These are phyloP conservation scores for Vanessa tameamea DNA, from an alignment of 1,140 invertebrate genomes.

Conservation along the genomic window DNA sequence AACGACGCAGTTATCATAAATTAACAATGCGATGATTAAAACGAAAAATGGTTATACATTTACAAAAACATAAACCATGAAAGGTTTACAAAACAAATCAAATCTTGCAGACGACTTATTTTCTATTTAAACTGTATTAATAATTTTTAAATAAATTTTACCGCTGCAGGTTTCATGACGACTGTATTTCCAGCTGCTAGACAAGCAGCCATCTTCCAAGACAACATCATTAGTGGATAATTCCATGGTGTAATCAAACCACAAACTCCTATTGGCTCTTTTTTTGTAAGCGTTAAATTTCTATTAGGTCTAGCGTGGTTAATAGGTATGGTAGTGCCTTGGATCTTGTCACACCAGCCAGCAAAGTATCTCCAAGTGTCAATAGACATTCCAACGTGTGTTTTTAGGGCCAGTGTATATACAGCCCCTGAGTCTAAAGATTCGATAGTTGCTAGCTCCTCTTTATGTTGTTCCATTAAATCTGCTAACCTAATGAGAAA, in stretches of 20 bases:
- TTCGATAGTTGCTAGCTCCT: conserved; percentile 96
- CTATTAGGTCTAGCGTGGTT: conserved; percentile 93
- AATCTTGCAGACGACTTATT: too few relatives aligned
- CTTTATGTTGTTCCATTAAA: conserved; percentile 95
- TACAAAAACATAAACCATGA: too few relatives aligned
- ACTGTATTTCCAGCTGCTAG: conserved; percentile 96
- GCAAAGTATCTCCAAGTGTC: conserved; percentile 96
- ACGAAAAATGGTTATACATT: too few relatives aligned
- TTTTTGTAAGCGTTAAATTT: conserved; percentile 93
- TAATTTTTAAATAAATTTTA: conserved; percentile 39
- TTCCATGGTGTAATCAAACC: conserved; percentile 99
- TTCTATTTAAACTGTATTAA: background rate
- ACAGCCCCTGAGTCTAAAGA: conserved; percentile 96
- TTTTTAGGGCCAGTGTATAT: conserved; percentile 96
- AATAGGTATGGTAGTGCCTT: conserved; percentile 95
- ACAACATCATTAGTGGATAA: conserved; percentile 98
- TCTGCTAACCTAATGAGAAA: conserved; percentile 88
- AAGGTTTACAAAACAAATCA: too few relatives aligned
- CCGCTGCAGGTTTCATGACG: conserved; percentile 96
- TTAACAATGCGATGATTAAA: too few relatives aligned
- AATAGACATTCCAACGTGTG: conserved; percentile 96
- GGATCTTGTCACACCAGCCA: conserved; percentile 97
- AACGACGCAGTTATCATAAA: too few relatives aligned
- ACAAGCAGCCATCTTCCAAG: conserved; percentile 98
- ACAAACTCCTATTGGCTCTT: conserved; percentile 95